Percentiles rank a stretch among this genome's conserved stretches.
phyloP scores from a whole-genome alignment of 2,797 vertebrate genomes.

The Callimico goeldii region DNA sequence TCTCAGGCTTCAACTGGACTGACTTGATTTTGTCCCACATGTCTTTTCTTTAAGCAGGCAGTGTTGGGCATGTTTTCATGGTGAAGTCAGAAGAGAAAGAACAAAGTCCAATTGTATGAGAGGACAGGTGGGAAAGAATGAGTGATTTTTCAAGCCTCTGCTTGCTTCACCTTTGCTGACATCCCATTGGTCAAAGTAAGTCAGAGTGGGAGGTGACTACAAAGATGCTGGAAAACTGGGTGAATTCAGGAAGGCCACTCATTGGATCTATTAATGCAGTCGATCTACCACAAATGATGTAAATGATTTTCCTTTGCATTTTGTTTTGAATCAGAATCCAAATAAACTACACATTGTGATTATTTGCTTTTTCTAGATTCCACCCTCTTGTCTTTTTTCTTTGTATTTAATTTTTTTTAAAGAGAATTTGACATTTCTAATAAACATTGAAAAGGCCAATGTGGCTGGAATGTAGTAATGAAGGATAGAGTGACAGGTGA shows the following conservation, averaged over 20 bases:
- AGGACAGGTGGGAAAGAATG: not conserved
- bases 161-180: not conserved
- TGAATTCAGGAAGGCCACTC: not conserved
- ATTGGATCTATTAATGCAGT: not conserved
- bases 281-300: not conserved
- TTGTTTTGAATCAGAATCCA: conserved; percentile 44
- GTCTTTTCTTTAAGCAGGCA: not conserved
- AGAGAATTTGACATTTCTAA: conserved; percentile 22
- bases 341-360: not conserved
- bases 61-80: not conserved
- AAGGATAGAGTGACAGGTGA: not conserved
- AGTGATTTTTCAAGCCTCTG: not conserved
- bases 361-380: not conserved
- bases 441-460: not conserved
- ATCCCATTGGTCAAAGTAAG: not conserved
- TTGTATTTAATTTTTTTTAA: conserved; percentile 24
- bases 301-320: conserved; percentile 14
- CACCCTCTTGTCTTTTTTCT: not conserved
- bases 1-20: not conserved
- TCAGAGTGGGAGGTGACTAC: not conserved
- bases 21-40: not conserved
- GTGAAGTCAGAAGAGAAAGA: not conserved
- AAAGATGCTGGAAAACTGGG: not conserved
- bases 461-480: not conserved
- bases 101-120: not conserved